Evolutionary conservation across 2,113 vertebrate genomes (phyloP), one percentile per base, ranked within the genome.

Genomic region (Sebastes fasciatus): DNA sequence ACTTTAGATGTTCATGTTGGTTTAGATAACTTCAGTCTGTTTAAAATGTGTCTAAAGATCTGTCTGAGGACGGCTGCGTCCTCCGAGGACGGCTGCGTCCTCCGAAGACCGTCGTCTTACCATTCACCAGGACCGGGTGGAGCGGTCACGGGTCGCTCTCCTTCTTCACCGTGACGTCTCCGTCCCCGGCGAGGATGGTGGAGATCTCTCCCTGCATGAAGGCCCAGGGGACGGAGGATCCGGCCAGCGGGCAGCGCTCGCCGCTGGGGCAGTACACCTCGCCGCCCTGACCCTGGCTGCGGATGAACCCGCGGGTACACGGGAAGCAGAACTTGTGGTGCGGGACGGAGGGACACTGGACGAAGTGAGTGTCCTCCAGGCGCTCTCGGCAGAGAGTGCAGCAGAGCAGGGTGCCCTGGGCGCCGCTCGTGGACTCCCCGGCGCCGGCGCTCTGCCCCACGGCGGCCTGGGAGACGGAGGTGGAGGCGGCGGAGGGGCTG

Each of bases 191-290:
- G 84, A 98, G 89, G 87, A 98, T 98, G 89, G 97, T 97, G 43
- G 97, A 96, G 58, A 97, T 97, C 91, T 98, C 97, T 0, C 97
- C 97, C 91, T 98, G 97, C 97, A 98, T 97, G 92, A 98, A 97
- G 72, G 97, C 97, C 97, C 97, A 98, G 75, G 97, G 97, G 77
- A 97, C 96, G 0, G 93, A 96, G 90, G 97, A 97, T 5, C 97
- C 97, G 26, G 96, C 96, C 77, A 97, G 94, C 9, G 97, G 97
- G 75, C 97, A 98, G 80, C 97, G 97, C 82, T 97, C 96, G 0
- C 97, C 97, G 0, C 97, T 98, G 75, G 97, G 97, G 94, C 97
- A 98, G 90, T 98, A 97, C 6, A 97, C 97, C 85, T 98, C 97
- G 0, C 96, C 96, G 0, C 96, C 95, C 0, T 95, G 95, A 26